These are phyloP conservation scores for Mongoloraphidia duomilia DNA, from an alignment of 2,888 invertebrate species.

Conservation along the genomic window DNA sequence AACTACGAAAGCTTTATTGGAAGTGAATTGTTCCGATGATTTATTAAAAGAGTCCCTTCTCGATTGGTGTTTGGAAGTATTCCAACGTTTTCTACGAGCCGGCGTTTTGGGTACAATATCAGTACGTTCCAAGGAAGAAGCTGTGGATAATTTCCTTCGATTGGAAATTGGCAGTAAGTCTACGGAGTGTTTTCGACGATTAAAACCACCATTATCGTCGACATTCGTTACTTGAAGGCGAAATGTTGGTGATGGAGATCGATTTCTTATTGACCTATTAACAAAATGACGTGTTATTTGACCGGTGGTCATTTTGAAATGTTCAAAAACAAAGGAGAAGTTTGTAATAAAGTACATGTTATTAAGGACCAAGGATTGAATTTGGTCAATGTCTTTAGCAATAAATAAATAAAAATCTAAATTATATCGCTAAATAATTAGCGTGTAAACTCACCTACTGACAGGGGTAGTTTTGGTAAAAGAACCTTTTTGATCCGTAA, in stretches of 20 bases:
- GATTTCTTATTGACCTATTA: slow-evolving; percentile 13
- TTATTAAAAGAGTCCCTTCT: neutral
- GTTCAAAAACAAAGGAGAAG: neutral
- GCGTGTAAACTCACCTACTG: neutral
- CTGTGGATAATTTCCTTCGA: neutral
- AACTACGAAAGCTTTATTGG: slow-evolving; percentile 1
- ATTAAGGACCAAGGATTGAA: too few relatives aligned
- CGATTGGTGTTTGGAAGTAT: neutral
- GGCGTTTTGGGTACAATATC: neutral
- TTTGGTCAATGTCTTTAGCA: too few relatives aligned
- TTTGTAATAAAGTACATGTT: too few relatives aligned
- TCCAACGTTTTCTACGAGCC: slow-evolving; percentile 5
- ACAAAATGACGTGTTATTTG: neutral
- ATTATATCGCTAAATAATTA: neutral
- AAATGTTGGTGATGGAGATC: slow-evolving; percentile 28
- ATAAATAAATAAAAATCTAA: too few relatives aligned
- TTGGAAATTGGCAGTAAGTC: slow-evolving; percentile 3
- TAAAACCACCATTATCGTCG: slow-evolving; percentile 19
- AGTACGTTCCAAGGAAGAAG: too few relatives aligned
- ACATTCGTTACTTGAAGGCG: slow-evolving; percentile 28
- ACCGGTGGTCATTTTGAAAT: neutral
- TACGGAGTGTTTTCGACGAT: slow-evolving; percentile 5
- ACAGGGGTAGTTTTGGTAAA: neutral
- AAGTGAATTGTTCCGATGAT: neutral
- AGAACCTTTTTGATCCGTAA: neutral